Percentiles rank a stretch among this genome's conserved stretches.
phyloP scores from a whole-genome alignment of 2,888 invertebrate genomes.

The Tetragnatha montana region DNA sequence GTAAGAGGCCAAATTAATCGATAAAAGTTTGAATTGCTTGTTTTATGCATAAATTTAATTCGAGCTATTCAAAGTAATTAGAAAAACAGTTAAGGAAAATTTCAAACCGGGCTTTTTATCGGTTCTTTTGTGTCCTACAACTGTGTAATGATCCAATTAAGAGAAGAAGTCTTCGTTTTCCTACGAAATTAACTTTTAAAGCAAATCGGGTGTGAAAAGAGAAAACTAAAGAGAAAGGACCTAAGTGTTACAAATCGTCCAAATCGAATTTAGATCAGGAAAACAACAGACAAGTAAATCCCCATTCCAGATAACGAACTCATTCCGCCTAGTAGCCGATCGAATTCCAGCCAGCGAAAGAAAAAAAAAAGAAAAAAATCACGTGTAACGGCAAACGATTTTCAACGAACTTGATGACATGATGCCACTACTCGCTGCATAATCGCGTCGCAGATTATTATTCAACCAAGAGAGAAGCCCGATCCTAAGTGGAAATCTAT shows the following conservation, averaged over 20 bases:
- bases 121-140: no score
- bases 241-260: neutral
- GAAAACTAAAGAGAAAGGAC: neutral
- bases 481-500: slow-evolving; percentile 16
- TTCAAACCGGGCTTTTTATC: no score
- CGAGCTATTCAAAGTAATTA: no score
- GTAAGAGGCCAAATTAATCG: no score
- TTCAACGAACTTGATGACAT: neutral
- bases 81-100: no score
- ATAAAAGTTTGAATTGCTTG: no score
- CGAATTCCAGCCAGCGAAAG: neutral
- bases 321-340: neutral
- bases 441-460: neutral
- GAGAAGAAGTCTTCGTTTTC: neutral
- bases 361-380: neutral
- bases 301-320: neutral
- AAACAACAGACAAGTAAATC: neutral
- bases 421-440: neutral
- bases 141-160: no score
- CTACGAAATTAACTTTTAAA: neutral
- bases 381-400: neutral
- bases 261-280: neutral
- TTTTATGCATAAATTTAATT: no score
- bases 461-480: neutral
- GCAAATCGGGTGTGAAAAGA: neutral